phyloP scores from a whole-genome alignment of 2,888 invertebrate genomes.

The Scaptomyza parva region DNA sequence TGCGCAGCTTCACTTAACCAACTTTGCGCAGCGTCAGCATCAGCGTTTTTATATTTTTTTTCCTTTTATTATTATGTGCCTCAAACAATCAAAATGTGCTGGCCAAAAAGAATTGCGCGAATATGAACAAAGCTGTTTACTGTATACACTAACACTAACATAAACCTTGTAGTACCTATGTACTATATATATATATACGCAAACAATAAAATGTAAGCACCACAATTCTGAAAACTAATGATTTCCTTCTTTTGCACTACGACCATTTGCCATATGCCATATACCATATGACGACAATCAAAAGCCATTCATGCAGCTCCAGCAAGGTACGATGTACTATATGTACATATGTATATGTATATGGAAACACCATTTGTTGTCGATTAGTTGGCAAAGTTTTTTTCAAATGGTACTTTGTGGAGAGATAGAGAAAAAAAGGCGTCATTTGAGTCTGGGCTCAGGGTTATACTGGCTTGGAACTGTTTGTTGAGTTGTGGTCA shows the following conservation, averaged over 20 bases:
- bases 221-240: conserved; percentile 48
- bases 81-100: conserved; percentile 36
- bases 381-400: conserved; percentile 47
- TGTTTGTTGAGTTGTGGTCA: neutral
- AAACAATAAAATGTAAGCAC: conserved; percentile 17
- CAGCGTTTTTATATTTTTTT: too few species aligned
- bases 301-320: conserved; percentile 52
- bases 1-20: conserved; percentile 58
- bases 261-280: too few species aligned
- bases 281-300: conserved; percentile 55
- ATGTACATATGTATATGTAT: neutral
- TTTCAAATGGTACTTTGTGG: conserved; percentile 9
- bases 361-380: conserved; percentile 53
- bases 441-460: conserved; percentile 25
- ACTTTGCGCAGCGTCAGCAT: conserved; percentile 66
- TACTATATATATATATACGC: too few species aligned
- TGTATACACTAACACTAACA: conserved; percentile 9
- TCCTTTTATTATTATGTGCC: conserved; percentile 37
- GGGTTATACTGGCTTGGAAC: conserved; percentile 16
- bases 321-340: neutral
- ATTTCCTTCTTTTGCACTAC: conserved; percentile 63
- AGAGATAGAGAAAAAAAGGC: neutral
- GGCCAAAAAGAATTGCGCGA: conserved; percentile 28
- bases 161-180: neutral
- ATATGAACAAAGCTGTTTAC: conserved; percentile 47